These are phyloP conservation scores for Grapholita molesta DNA, from an alignment of 1,140 invertebrate genomes.

Conservation along the genomic window DNA sequence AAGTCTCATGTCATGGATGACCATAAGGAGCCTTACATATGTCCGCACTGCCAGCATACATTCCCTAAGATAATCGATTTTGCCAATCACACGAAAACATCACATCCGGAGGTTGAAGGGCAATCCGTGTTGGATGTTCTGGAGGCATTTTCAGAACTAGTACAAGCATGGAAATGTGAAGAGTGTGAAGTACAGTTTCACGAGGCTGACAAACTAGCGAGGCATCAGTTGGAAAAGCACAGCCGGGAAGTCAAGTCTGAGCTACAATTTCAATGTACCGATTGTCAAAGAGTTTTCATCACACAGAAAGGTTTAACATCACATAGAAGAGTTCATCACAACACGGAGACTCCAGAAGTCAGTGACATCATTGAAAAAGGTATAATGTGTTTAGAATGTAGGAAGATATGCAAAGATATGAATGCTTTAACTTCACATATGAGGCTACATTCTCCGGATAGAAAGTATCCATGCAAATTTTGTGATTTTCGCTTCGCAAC, in stretches of 20 bases:
- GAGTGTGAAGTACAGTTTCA: constrained; percentile 66
- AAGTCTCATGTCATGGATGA: constrained; percentile 65
- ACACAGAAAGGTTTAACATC: constrained; percentile 62
- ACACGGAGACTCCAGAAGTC: constrained; percentile 41
- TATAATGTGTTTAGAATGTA: constrained; percentile 64
- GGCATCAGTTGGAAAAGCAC: constrained; percentile 64
- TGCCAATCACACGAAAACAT: constrained; percentile 58
- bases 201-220: constrained; percentile 63
- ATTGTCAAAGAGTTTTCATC: constrained; percentile 62
- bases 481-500: constrained; percentile 70
- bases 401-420: constrained; percentile 65
- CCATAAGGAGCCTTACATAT: constrained; percentile 60
- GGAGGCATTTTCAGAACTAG: constrained; percentile 63
- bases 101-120: constrained; percentile 60
- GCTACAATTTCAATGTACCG: constrained; percentile 56
- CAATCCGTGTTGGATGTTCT: constrained; percentile 64
- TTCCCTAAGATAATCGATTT: constrained; percentile 67
- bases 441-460: constrained; percentile 57
- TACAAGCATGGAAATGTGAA: constrained; percentile 69
- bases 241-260: constrained; percentile 53
- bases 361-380: constrained; percentile 42
- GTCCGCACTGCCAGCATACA: constrained; percentile 50
- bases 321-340: constrained; percentile 60
- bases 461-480: constrained; percentile 67
- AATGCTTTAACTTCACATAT: constrained; percentile 59